Evolutionary conservation across 2,888 invertebrate species (phyloP).

Genomic region (Eristalis intricaria): DNA sequence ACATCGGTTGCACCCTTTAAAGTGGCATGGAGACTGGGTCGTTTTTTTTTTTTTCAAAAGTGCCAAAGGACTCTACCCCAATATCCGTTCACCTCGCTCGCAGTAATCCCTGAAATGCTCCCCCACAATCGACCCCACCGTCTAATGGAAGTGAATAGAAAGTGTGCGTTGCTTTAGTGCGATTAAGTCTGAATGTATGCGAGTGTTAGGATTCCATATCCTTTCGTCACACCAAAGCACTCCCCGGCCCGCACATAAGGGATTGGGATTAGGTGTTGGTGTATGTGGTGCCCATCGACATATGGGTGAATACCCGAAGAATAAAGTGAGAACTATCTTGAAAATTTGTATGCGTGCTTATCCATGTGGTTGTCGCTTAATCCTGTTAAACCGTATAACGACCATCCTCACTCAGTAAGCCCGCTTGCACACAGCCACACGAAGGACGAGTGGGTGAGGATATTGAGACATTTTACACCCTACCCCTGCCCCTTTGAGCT

Average conservation of each 20-base stretch:
- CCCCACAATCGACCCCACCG: slow-evolving; percentile 1
- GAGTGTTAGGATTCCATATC: slow-evolving; percentile 28
- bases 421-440: neutral
- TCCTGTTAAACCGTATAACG: slow-evolving; percentile 55
- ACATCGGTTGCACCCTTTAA: neutral
- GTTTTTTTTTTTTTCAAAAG: slow-evolving; percentile 34
- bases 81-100: slow-evolving; percentile 52
- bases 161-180: slow-evolving; percentile 41
- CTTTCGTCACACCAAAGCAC: slow-evolving; percentile 4
- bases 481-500: neutral
- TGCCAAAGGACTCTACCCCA: slow-evolving; percentile 44
- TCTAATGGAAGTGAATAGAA: slow-evolving; percentile 49
- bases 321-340: slow-evolving; percentile 62
- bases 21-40: neutral
- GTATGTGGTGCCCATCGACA: slow-evolving; percentile 41
- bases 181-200: slow-evolving; percentile 46
- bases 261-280: slow-evolving; percentile 55
- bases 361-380: slow-evolving; percentile 60
- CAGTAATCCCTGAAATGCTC: slow-evolving; percentile 54
- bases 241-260: slow-evolving; percentile 3
- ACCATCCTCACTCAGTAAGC: neutral
- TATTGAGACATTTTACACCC: neutral
- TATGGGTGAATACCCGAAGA: slow-evolving; percentile 52
- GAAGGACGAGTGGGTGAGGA: neutral
- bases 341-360: slow-evolving; percentile 61